A percentile compares a stretch with the other conserved stretches of the same genome.
Conservation (phyloP, 2,113 vertebrate species). For the Hystrix brachyura region DNA sequence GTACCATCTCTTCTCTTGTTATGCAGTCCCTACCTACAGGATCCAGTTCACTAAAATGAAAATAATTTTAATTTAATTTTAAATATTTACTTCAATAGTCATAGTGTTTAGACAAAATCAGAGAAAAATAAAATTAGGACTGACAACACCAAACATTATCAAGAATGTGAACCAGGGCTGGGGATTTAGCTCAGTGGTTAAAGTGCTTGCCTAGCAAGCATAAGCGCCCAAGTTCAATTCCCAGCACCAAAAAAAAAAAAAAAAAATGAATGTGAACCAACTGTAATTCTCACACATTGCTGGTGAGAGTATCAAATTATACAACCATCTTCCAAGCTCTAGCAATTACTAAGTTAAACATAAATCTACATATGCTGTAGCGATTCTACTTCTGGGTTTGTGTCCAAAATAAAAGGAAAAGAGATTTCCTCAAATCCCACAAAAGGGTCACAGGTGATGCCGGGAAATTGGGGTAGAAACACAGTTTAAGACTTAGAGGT, state of each 20-base stretch:
- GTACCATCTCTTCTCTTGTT: background rate
- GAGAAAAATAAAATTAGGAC: conserved; percentile 28
- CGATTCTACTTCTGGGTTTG: background rate
- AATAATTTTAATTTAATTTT: conserved; percentile 35
- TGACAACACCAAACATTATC: background rate
- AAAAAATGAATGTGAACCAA: conserved; percentile 44
- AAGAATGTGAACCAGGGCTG: background rate
- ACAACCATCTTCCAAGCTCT: background rate
- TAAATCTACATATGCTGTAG: background rate
- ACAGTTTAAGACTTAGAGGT: background rate
- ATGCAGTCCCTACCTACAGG: background rate
- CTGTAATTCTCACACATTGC: background rate
- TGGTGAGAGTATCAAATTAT: background rate
- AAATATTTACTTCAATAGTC: conserved; percentile 68
- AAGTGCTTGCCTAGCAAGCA: no score
- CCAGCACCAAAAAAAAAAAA: no score
- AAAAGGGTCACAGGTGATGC: background rate
- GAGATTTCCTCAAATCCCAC: background rate
- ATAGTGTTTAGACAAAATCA: conserved; percentile 47
- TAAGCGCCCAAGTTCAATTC: no score
- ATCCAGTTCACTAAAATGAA: conserved; percentile 7
- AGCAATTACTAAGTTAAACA: conserved; percentile 40
- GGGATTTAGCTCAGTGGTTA: no score
- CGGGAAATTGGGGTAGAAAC: conserved; percentile 11
- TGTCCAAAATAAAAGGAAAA: conserved; percentile 53